phyloP scores from a whole-genome alignment of 2,888 invertebrate genomes.

The Papilio gigon region DNA sequence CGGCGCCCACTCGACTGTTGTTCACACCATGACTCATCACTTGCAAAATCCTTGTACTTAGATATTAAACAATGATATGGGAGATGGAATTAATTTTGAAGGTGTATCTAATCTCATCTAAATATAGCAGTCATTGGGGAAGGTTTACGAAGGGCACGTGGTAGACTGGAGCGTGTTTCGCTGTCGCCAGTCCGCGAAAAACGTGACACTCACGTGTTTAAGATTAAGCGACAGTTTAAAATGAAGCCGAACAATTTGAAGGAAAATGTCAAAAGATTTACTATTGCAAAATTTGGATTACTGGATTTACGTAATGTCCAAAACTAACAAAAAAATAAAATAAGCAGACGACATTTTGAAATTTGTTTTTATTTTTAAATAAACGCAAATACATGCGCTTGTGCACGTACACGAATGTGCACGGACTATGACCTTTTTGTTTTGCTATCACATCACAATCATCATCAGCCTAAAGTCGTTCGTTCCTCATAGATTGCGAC shows the following conservation, averaged over 20 bases:
- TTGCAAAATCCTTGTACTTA: slow-evolving; percentile 56
- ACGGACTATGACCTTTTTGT: no score
- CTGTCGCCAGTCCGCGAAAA: neutral
- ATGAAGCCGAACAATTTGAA: neutral
- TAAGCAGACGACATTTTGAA: no score
- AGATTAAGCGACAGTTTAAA: neutral
- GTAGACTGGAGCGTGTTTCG: neutral
- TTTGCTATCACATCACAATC: no score
- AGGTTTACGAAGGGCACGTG: slow-evolving; percentile 1
- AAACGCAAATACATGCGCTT: no score
- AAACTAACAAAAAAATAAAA: no score
- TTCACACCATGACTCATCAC: slow-evolving; percentile 69
- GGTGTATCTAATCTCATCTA: no score
- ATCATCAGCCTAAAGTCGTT: no score
- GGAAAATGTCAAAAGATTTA: neutral
- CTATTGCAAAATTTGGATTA: neutral
- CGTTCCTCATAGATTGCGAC: no score
- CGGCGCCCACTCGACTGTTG: slow-evolving; percentile 58
- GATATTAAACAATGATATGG: slow-evolving; percentile 51
- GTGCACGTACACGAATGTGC: no score
- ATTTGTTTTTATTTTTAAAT: no score
- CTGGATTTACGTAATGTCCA: no score
- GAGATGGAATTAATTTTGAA: neutral
- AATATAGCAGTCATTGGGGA: no score
- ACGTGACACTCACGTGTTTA: neutral